phyloP scores from a whole-genome alignment of 92 coral and sea anemone genomes.

The Bergia sp. region DNA sequence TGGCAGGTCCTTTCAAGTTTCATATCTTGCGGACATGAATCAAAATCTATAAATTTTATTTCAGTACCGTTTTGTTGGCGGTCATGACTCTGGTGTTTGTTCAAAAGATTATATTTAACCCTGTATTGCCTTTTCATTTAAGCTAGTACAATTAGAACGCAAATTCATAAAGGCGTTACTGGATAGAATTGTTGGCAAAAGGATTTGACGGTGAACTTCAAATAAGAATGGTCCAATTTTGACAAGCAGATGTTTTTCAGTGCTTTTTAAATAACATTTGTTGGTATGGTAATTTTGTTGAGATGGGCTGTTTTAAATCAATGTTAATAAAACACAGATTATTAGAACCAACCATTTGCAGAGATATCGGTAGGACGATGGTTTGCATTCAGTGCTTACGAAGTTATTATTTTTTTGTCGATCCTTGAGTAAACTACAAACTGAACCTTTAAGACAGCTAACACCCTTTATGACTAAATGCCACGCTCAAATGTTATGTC shows the following conservation, averaged over 20 bases:
- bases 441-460: not conserved
- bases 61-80: not conserved
- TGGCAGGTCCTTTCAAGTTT: conserved; percentile 42
- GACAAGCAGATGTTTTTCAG: conserved; percentile 44
- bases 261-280: conserved; percentile 10
- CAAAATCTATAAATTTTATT: not conserved
- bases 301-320: conserved; percentile 7
- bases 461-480: not conserved
- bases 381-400: not conserved
- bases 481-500: not conserved
- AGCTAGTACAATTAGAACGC: conserved; percentile 16
- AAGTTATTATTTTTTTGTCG: not conserved
- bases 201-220: conserved; percentile 40
- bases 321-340: not conserved
- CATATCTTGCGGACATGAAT: conserved; percentile 1
- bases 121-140: conserved; percentile 28
- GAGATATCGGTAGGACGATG: not conserved
- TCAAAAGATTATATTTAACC: conserved; percentile 1
- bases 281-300: conserved; percentile 37
- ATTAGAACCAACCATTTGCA: not conserved
- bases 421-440: conserved; percentile 5
- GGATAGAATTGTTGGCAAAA: conserved; percentile 10
- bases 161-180: conserved; percentile 24
- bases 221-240: conserved; percentile 30
- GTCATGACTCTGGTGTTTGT: not conserved